These are phyloP conservation scores for Chlorops oryzae DNA, from an alignment of 1,140 invertebrate species.

Conservation along the genomic window DNA sequence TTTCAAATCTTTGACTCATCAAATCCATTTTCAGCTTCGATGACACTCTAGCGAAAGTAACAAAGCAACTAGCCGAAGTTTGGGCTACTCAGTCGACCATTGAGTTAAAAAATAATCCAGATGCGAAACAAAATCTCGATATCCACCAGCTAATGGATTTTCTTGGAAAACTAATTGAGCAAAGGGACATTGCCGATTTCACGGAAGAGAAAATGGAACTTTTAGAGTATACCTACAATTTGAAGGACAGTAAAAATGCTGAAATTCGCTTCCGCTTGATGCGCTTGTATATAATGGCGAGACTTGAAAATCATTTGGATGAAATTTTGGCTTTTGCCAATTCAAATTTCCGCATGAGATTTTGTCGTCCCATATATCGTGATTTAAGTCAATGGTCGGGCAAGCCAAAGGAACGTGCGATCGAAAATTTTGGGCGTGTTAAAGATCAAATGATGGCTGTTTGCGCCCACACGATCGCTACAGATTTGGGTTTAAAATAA, in stretches of 20 bases:
- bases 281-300: conserved; percentile 66
- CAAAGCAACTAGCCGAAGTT: conserved; percentile 52
- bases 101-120: conserved; percentile 20
- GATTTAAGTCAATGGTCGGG: conserved; percentile 78
- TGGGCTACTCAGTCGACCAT: conserved; percentile 34
- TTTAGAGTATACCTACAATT: conserved; percentile 63
- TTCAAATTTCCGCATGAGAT: conserved; percentile 85
- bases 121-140: conserved; percentile 51
- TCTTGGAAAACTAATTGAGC: conserved; percentile 61
- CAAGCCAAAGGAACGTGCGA: conserved; percentile 59
- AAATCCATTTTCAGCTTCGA: conserved; percentile 51
- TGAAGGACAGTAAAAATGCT: conserved; percentile 63
- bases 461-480: conserved; percentile 63
- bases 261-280: conserved; percentile 82
- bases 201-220: conserved; percentile 36
- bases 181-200: conserved; percentile 38
- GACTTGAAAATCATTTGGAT: conserved; percentile 61
- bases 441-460: conserved; percentile 78
- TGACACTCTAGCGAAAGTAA: conserved; percentile 60
- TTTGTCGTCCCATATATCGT: conserved; percentile 77
- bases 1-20: too few species aligned
- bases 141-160: conserved; percentile 68
- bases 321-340: conserved; percentile 72
- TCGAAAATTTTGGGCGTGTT: conserved; percentile 66
- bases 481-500: conserved; percentile 59